Evolutionary conservation across 2,888 invertebrate species (phyloP).

Genomic region (Fragum sueziense): DNA sequence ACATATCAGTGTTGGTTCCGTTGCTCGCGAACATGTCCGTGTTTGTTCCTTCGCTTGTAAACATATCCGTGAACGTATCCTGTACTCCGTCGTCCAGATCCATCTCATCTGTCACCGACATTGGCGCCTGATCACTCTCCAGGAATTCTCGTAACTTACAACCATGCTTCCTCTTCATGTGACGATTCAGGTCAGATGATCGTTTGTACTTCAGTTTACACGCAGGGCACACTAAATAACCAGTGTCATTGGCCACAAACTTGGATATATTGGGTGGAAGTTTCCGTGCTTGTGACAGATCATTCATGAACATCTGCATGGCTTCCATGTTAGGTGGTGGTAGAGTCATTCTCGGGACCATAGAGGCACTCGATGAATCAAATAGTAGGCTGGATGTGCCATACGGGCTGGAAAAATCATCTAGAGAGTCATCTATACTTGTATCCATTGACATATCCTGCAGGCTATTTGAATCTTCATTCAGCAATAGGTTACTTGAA

Average conservation of each 20-base stretch:
- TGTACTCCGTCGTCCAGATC: background rate
- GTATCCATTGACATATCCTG: background rate
- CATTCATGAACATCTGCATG: constrained; percentile 27
- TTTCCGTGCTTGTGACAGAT: constrained; percentile 41
- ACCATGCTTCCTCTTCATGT: constrained; percentile 79
- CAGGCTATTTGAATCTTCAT: background rate
- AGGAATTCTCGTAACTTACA: constrained; percentile 69
- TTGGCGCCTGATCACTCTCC: constrained; percentile 29
- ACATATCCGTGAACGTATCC: background rate
- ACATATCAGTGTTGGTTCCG: too few relatives aligned
- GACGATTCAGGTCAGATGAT: constrained; percentile 78
- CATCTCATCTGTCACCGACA: background rate
- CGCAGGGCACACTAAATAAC: constrained; percentile 62
- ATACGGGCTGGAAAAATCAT: background rate
- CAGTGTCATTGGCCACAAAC: constrained; percentile 55
- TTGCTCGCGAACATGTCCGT: too few relatives aligned
- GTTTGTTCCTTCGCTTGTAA: background rate
- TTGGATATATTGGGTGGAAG: constrained; percentile 53
- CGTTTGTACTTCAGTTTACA: constrained; percentile 75
- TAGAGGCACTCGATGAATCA: constrained; percentile 40
- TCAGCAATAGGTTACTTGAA: background rate
- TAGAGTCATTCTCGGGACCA: constrained; percentile 50
- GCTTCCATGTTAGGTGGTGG: constrained; percentile 34
- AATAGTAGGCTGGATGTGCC: constrained; percentile 1
- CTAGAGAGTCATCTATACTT: background rate